Percentiles rank a stretch among this genome's conserved stretches.
phyloP scores from a whole-genome alignment of 1,140 invertebrate genomes.

The Pectinophora gossypiella region DNA sequence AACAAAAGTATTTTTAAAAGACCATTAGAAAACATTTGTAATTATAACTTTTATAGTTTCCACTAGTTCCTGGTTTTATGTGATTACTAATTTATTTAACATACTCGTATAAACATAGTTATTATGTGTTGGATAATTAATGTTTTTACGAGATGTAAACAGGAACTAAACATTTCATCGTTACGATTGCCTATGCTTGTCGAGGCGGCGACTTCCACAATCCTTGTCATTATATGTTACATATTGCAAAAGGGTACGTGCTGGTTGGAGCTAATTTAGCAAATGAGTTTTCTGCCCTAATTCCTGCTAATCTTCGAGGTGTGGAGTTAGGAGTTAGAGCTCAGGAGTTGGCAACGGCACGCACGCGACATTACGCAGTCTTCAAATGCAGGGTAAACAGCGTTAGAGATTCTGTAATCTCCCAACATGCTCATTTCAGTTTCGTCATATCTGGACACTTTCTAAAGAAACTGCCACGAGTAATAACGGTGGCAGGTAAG shows the following conservation, averaged over 20 bases:
- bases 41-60: background rate
- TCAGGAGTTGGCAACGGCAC: conserved; percentile 41
- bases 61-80: background rate
- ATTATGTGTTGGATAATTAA: too few species aligned
- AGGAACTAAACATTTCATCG: background rate
- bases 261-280: conserved; percentile 14
- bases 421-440: conserved; percentile 48
- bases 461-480: conserved; percentile 66
- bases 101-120: too few species aligned
- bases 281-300: conserved; percentile 32
- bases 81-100: background rate
- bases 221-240: background rate
- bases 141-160: too few species aligned
- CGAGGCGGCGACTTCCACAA: background rate
- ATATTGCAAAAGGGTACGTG: conserved; percentile 2
- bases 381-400: conserved; percentile 45
- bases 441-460: conserved; percentile 68
- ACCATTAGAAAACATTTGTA: background rate
- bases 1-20: background rate
- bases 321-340: conserved; percentile 19
- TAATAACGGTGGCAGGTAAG: conserved; percentile 49
- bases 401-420: conserved; percentile 45
- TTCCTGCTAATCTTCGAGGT: conserved; percentile 29
- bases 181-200: background rate
- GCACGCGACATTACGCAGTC: conserved; percentile 57